Evolutionary conservation across 1,140 invertebrate species (phyloP).

Genomic region (Tyrophagus putrescentiae): DNA sequence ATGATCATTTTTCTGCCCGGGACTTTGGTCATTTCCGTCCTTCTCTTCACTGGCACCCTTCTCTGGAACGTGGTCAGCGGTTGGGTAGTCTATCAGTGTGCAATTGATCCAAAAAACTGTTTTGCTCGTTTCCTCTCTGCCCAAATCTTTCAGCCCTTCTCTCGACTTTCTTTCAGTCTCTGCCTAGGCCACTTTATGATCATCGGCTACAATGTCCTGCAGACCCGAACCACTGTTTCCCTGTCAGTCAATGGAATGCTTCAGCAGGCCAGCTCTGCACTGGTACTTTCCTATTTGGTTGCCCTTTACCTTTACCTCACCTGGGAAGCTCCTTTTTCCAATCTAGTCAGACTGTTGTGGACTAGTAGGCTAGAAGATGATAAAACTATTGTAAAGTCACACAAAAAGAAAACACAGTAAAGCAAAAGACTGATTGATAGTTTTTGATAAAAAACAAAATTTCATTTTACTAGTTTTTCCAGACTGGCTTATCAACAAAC

Average conservation of each 20-base stretch:
- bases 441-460: too few relatives aligned
- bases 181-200: constrained; percentile 15
- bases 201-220: constrained; percentile 10
- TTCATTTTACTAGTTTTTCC: not conserved
- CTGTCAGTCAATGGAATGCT: too few relatives aligned
- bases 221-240: not conserved
- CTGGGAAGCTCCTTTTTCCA: too few relatives aligned
- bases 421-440: too few relatives aligned
- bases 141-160: constrained; percentile 11
- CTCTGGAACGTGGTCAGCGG: not conserved
- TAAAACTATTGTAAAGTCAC: too few relatives aligned
- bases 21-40: not conserved
- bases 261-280: too few relatives aligned
- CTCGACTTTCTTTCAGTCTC: constrained; percentile 8
- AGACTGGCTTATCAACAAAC: constrained; percentile 5
- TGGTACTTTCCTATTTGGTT: too few relatives aligned
- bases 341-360: too few relatives aligned
- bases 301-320: too few relatives aligned
- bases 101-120: not conserved
- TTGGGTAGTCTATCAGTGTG: constrained; percentile 17
- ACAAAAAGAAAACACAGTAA: too few relatives aligned
- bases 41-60: not conserved
- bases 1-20: too few relatives aligned
- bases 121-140: constrained; percentile 2
- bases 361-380: too few relatives aligned